Percentiles rank a stretch among this genome's conserved stretches.
Conservation (phyloP, 2,888 invertebrate species). For the Aquatica leii region DNA sequence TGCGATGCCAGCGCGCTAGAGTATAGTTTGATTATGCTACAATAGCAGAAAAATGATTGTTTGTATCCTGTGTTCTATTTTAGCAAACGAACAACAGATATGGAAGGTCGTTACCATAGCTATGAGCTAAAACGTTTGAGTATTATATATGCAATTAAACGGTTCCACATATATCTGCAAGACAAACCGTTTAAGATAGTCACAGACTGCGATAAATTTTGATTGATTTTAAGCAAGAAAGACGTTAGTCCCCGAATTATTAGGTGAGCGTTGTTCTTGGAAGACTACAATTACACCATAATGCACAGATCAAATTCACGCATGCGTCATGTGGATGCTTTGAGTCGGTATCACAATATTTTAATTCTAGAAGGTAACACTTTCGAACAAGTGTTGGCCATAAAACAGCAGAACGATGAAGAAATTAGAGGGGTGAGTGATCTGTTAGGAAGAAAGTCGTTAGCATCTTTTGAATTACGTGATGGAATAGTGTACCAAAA, state of each 20-base stretch:
- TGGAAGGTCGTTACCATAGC: not conserved
- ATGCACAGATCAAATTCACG: not conserved
- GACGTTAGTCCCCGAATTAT: not conserved
- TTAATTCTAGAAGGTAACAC: constrained; percentile 11
- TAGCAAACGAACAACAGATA: too few relatives aligned
- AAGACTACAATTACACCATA: constrained; percentile 1
- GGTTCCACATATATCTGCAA: not conserved
- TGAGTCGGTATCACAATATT: constrained; percentile 7
- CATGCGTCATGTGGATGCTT: constrained; percentile 13
- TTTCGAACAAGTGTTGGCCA: constrained; percentile 11
- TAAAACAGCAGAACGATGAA: constrained; percentile 3
- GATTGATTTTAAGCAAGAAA: constrained; percentile 4
- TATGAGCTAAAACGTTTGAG: constrained; percentile 1
- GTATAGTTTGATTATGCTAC: too few relatives aligned
- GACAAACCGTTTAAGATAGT: not conserved
- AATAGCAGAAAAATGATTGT: too few relatives aligned
- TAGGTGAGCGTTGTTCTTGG: not conserved
- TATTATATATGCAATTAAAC: not conserved
- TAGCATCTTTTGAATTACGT: constrained; percentile 10
- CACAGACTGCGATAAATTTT: constrained; percentile 3
- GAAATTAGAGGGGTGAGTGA: not conserved
- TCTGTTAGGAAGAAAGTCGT: not conserved
- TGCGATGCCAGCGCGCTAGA: too few relatives aligned
- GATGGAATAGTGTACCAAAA: constrained; percentile 17
- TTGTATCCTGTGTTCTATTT: too few relatives aligned